Evolutionary conservation across 2,797 vertebrate species (phyloP).

Genomic region (Rallus crepitans): DNA sequence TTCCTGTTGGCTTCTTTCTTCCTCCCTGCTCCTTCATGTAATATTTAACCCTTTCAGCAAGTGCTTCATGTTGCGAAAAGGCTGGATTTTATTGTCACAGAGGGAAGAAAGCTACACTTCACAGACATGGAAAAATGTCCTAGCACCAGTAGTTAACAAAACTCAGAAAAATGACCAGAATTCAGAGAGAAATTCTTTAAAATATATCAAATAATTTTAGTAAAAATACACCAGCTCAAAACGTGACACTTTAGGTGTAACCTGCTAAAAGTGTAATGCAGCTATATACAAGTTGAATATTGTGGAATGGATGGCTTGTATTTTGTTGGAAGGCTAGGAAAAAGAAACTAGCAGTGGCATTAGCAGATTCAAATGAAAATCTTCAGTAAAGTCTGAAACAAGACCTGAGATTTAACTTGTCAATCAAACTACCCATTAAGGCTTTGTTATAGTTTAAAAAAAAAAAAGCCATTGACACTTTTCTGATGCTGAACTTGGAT

Average conservation of each 20-base stretch:
- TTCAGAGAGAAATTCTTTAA: background rate
- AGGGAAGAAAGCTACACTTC: background rate
- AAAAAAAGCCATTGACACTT: background rate
- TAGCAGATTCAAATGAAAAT: background rate
- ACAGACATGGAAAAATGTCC: background rate
- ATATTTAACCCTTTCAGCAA: background rate
- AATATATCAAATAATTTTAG: background rate
- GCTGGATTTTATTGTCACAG: background rate
- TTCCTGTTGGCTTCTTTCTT: background rate
- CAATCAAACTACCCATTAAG: background rate
- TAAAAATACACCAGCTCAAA: background rate
- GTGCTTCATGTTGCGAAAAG: background rate
- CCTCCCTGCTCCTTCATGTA: background rate
- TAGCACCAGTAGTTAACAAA: background rate
- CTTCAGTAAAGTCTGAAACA: background rate
- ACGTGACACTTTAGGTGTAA: background rate
- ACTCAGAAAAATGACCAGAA: background rate
- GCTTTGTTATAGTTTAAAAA: background rate
- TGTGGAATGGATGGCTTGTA: rapidly evolving
- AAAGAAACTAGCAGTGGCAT: background rate
- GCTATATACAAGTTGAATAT: background rate
- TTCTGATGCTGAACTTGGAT: background rate
- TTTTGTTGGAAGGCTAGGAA: background rate
- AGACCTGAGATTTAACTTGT: background rate
- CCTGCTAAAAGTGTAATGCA: background rate